Conservation (phyloP, 2,888 invertebrate species). For the Apodemia hepburni region DNA sequence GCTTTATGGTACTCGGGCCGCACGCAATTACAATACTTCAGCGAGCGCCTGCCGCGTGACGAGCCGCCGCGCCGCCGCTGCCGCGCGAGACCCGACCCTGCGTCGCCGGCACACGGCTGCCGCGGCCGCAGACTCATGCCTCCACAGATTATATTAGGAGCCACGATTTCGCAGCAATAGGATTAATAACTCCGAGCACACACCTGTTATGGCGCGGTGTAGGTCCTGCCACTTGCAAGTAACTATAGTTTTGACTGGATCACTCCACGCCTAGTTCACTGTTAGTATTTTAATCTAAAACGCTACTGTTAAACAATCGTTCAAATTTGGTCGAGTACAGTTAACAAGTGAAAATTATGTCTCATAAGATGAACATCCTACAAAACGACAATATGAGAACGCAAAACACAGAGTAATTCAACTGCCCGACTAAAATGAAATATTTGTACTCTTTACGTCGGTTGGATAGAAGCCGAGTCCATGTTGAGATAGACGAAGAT, state of each 20-base stretch:
- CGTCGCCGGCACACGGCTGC: background rate
- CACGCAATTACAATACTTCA: slow-evolving; percentile 51
- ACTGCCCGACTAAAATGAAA: too few relatives aligned
- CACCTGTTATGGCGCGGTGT: background rate
- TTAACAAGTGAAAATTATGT: too few relatives aligned
- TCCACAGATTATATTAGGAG: slow-evolving; percentile 46
- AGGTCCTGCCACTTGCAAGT: background rate
- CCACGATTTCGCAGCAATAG: slow-evolving; percentile 29
- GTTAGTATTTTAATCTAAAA: too few relatives aligned
- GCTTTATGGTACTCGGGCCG: slow-evolving; percentile 45
- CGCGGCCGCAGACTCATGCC: background rate
- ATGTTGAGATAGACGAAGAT: too few relatives aligned
- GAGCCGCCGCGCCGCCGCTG: slow-evolving; percentile 34
- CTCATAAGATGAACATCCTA: too few relatives aligned
- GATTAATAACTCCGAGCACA: slow-evolving; percentile 2
- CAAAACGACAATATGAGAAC: too few relatives aligned
- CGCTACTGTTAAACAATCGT: too few relatives aligned
- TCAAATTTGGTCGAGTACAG: too few relatives aligned
- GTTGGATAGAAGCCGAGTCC: too few relatives aligned
- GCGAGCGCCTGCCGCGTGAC: slow-evolving; percentile 41
- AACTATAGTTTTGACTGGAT: background rate
- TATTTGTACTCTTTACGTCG: too few relatives aligned
- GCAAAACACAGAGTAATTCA: too few relatives aligned
- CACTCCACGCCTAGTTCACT: too few relatives aligned
- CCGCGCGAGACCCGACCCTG: slow-evolving; percentile 18